A percentile compares a stretch with the other conserved stretches of the same genome.
phyloP scores from a whole-genome alignment of 2,113 vertebrate genomes.

The Uropsilus gracilis region DNA sequence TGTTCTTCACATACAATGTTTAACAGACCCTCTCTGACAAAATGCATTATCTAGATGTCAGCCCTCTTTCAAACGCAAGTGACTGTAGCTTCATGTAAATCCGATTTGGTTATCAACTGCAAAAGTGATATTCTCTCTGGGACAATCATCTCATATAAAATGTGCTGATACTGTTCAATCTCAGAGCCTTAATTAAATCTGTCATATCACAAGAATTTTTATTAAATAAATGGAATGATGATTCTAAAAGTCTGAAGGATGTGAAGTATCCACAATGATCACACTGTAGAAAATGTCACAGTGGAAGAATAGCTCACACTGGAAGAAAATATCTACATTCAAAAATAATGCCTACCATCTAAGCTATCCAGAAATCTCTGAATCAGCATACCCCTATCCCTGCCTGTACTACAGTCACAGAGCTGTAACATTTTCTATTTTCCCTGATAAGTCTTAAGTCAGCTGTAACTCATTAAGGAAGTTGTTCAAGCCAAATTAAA shows the following conservation, averaged over 20 bases:
- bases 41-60: constrained; percentile 49
- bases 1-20: constrained; percentile 27
- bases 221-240: constrained; percentile 66
- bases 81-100: constrained; percentile 47
- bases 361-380: neutral
- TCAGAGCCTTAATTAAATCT: constrained; percentile 66
- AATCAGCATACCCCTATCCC: constrained; percentile 22
- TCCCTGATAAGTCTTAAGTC: constrained; percentile 69
- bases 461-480: constrained; percentile 81
- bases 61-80: constrained; percentile 55
- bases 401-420: neutral
- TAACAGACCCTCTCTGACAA: constrained; percentile 35
- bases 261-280: neutral
- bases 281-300: neutral
- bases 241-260: constrained; percentile 31
- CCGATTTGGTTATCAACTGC: constrained; percentile 38
- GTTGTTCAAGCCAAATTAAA: constrained; percentile 76
- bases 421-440: constrained; percentile 73
- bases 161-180: constrained; percentile 63
- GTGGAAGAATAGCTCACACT: neutral
- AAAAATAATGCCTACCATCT: neutral
- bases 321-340: neutral
- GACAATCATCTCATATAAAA: constrained; percentile 65
- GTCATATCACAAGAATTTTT: constrained; percentile 55
- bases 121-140: constrained; percentile 68